Percentiles rank a stretch among this genome's conserved stretches.
phyloP scores from a whole-genome alignment of 2,113 vertebrate genomes.

The Lutjanus erythropterus region DNA sequence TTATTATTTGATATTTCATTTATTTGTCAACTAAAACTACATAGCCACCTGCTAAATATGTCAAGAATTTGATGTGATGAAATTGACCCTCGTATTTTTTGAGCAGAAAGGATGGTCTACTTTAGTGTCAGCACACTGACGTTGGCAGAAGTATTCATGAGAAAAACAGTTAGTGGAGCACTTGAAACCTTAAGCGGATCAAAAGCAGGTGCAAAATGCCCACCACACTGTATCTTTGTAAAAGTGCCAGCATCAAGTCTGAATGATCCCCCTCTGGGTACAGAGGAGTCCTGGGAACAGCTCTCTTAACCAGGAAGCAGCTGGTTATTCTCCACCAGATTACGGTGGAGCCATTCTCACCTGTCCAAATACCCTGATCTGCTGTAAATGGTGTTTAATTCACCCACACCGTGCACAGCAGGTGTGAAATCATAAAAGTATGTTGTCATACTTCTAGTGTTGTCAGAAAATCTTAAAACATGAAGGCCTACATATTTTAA shows the following conservation, averaged over 20 bases:
- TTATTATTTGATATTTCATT: too few relatives aligned
- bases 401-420: not conserved
- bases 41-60: too few relatives aligned
- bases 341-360: conserved; percentile 3
- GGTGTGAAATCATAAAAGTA: too few relatives aligned
- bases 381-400: conserved; percentile 5
- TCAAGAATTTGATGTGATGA: too few relatives aligned
- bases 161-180: not conserved
- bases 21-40: too few relatives aligned
- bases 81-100: not conserved
- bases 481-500: too few relatives aligned
- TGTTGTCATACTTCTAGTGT: too few relatives aligned
- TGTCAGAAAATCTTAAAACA: too few relatives aligned
- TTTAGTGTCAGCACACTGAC: not conserved
- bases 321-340: conserved; percentile 32
- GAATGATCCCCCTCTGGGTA: conserved; percentile 23
- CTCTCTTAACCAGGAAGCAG: conserved; percentile 30
- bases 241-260: conserved; percentile 10
- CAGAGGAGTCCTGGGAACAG: not conserved
- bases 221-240: not conserved
- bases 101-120: not conserved
- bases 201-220: conserved; percentile 23
- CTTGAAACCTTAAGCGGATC: not conserved
- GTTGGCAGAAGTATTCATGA: not conserved
- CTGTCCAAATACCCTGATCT: conserved; percentile 13